A percentile compares a stretch with the other conserved stretches of the same genome.
Conservation (phyloP, 2,888 invertebrate species). For the Icerya purchasi region DNA sequence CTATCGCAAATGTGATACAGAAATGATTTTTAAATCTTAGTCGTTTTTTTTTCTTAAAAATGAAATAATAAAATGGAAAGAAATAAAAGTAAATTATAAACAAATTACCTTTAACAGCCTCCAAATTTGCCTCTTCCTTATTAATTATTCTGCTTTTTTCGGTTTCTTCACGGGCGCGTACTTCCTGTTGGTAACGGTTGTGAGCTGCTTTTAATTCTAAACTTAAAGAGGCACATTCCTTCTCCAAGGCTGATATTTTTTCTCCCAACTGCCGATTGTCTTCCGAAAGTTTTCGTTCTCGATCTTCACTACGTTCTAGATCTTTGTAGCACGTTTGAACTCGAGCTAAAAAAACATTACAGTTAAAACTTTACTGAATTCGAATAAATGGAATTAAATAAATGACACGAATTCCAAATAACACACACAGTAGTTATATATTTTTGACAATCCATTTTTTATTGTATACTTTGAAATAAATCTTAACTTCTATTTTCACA, state of each 20-base stretch:
- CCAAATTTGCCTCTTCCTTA: constrained; percentile 79
- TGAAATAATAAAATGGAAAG: no score
- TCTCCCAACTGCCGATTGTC: constrained; percentile 64
- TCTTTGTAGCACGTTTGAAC: constrained; percentile 38
- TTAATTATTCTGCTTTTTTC: constrained; percentile 61
- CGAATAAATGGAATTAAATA: background rate
- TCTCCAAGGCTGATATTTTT: constrained; percentile 63
- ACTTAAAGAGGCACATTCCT: constrained; percentile 63
- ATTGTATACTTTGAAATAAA: no score
- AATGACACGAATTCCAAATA: no score
- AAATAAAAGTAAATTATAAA: no score
- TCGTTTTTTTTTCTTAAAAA: no score
- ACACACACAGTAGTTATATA: no score
- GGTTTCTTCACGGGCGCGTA: constrained; percentile 70
- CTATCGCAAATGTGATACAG: no score
- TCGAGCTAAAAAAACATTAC: constrained; percentile 25
- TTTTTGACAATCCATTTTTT: no score
- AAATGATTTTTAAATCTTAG: no score
- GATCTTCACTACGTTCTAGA: constrained; percentile 37
- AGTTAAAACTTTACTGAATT: background rate
- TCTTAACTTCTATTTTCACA: background rate
- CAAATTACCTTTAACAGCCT: constrained; percentile 86
- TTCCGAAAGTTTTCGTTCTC: constrained; percentile 40
- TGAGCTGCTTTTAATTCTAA: constrained; percentile 67
- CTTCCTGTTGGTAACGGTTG: constrained; percentile 63